Evolutionary conservation across 1,140 invertebrate genomes (phyloP), one percentile per base, ranked within the genome.

Genomic region (Cheumatopsyche charites): DNA sequence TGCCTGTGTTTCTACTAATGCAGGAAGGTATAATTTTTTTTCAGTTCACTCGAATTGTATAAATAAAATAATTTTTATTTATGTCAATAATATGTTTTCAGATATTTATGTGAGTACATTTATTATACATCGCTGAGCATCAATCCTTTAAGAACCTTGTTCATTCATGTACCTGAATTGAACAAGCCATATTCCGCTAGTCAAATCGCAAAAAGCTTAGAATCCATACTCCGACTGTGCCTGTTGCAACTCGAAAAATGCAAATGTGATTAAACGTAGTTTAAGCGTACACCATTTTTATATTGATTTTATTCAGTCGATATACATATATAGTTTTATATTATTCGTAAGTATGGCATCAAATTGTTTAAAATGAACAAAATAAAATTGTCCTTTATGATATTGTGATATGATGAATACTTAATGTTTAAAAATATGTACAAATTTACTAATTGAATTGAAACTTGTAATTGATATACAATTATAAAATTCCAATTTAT

Each of bases 61-160:
- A 43, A 13, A 9, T 13, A 7, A 7, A 43, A 13, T 43, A 7
- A 9, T 9, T 13, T 43, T 43, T 7, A 43, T 43, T 43, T 9
- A 13, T 13, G 13, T 9, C 13, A 43, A 43, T 9, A 7, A 9
- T 13, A 9, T 43, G n/a, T n/a, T n/a, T n/a, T n/a, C n/a, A 88
- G 87, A 79, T 91, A 87, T 78, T 78, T 90, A 0, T 91, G 89
- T 75, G 90, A 91, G 81, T 91, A 88, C 77, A 90, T 86, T 70
- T 90, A 86, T 81, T 90, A 88, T 80, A 86, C 87, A 62, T 91
- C 89, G 0, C 79, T 91, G 0, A 82, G 81, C 52, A 81, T 87
- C 61, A 80, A 89, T 77, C 79, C 79, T 41, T 78, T 79, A 0
- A 81, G 84, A 52, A 85, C 85, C 6, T 69, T 91, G n/a, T 91